phyloP scores from a whole-genome alignment of 2,113 vertebrate species.

The Silurus meridionalis region DNA sequence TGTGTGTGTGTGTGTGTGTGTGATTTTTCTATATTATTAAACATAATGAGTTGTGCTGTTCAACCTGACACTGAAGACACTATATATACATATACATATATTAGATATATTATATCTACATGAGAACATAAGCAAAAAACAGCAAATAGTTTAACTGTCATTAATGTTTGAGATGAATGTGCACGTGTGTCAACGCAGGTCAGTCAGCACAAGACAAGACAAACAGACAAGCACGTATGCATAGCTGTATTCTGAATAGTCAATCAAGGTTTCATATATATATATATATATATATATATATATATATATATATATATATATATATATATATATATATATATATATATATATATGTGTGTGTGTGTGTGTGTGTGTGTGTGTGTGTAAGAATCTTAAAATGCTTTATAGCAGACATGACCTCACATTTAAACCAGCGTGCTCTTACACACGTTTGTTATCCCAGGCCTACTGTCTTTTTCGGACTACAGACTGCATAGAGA shows the following conservation, averaged over 20 bases:
- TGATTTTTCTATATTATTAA: neutral
- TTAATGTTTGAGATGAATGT: neutral
- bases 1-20: too few relatives aligned
- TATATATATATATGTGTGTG: too few relatives aligned
- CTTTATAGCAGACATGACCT: neutral
- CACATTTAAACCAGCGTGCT: neutral
- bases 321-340: too few relatives aligned
- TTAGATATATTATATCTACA: too few relatives aligned
- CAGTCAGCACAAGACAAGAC: slow-evolving; percentile 10
- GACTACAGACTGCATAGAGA: neutral
- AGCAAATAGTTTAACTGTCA: slow-evolving; percentile 16
- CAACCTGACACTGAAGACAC: neutral
- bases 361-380: too few relatives aligned
- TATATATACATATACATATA: too few relatives aligned
- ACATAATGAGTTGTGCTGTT: neutral
- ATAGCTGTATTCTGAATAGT: neutral
- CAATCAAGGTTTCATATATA: too few relatives aligned
- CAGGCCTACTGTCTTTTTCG: neutral
- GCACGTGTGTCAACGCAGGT: neutral
- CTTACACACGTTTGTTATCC: neutral
- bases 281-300: too few relatives aligned
- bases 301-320: too few relatives aligned
- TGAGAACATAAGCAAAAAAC: slow-evolving; percentile 40
- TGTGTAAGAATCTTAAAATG: neutral
- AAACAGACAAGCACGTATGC: neutral